phyloP scores from a whole-genome alignment of 2,113 vertebrate genomes.

The Leptobrachium ailaonicum region DNA sequence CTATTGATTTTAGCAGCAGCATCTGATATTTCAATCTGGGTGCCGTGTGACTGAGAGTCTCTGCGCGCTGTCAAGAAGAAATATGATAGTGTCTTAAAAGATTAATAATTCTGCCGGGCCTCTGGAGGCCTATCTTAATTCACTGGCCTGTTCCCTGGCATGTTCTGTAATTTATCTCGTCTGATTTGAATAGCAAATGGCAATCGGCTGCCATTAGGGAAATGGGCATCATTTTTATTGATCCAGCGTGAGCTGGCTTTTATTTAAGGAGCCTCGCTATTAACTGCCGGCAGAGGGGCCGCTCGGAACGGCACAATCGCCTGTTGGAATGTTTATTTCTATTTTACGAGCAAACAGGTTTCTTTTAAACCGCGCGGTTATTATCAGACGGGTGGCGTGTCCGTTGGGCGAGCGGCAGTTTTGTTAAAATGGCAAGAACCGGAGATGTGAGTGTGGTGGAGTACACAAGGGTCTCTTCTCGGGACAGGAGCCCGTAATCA shows the following conservation, averaged over 20 bases:
- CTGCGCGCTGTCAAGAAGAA: conserved; percentile 83
- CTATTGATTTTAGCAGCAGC: conserved; percentile 81
- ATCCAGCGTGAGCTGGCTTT: conserved; percentile 79
- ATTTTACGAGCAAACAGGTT: conserved; percentile 10
- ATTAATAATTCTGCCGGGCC: conserved; percentile 84
- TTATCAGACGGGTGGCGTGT: too few relatives aligned
- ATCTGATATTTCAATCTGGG: conserved; percentile 85
- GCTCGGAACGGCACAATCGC: conserved; percentile 54
- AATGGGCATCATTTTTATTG: conserved; percentile 85
- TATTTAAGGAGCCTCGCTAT: conserved; percentile 82
- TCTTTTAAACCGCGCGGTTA: not conserved
- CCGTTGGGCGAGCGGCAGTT: too few relatives aligned
- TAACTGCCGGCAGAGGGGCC: conserved; percentile 71
- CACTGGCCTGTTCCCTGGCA: conserved; percentile 85
- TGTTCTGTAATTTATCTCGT: conserved; percentile 88
- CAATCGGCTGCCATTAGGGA: conserved; percentile 86
- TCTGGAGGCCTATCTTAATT: conserved; percentile 88
- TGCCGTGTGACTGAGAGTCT: conserved; percentile 80
- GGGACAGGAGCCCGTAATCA: too few relatives aligned
- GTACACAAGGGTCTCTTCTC: too few relatives aligned
- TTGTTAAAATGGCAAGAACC: too few relatives aligned
- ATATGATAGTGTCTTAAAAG: conserved; percentile 89
- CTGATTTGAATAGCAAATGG: conserved; percentile 88
- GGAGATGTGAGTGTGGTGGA: too few relatives aligned
- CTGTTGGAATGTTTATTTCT: conserved; percentile 10